Conservation (phyloP, 2,113 vertebrate species). For the Rallus limicola region DNA sequence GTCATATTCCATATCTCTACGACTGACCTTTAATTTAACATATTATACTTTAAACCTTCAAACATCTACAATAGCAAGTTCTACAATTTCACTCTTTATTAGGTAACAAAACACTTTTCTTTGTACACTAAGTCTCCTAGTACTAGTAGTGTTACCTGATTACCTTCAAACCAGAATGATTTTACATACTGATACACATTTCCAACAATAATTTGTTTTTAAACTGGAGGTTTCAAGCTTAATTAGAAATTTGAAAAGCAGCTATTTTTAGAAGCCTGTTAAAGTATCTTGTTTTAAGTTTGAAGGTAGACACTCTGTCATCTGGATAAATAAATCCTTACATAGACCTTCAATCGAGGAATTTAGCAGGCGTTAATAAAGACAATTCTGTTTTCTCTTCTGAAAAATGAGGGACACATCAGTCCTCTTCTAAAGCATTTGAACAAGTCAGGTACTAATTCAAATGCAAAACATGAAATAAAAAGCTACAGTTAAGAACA, state of each 20-base stretch:
- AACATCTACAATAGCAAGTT: neutral
- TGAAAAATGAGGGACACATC: neutral
- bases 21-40: neutral
- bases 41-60: neutral
- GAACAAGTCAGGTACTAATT: neutral
- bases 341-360: rapidly evolving
- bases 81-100: neutral
- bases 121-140: neutral
- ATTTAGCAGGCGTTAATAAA: neutral
- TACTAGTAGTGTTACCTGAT: neutral
- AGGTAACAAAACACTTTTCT: neutral
- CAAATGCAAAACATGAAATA: neutral
- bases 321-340: neutral
- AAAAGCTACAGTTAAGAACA: neutral
- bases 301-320: neutral
- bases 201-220: neutral
- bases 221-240: neutral
- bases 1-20: neutral
- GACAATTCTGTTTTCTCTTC: neutral
- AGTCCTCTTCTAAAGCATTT: neutral
- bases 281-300: neutral
- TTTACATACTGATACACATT: neutral
- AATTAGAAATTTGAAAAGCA: neutral
- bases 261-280: neutral
- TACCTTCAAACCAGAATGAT: neutral